A percentile compares a stretch with the other conserved stretches of the same genome.
These are phyloP conservation scores for Trachurus trachurus DNA, from an alignment of 2,797 vertebrate genomes.

Conservation along the genomic window DNA sequence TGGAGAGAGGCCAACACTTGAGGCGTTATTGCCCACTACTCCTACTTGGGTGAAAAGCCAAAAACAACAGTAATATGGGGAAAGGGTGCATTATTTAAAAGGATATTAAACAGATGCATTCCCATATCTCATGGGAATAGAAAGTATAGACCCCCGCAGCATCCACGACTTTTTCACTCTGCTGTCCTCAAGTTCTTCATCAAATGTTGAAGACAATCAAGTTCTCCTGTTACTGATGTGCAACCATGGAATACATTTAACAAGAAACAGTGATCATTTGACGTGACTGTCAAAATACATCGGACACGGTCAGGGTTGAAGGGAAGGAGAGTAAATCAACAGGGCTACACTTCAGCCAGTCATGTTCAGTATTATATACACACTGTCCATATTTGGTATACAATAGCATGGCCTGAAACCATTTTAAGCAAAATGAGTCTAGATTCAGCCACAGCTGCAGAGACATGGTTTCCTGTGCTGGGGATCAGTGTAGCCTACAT, in stretches of 20 bases:
- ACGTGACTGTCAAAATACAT: slow-evolving; percentile 52
- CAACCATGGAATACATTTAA: slow-evolving; percentile 36
- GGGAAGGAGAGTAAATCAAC: slow-evolving; percentile 21
- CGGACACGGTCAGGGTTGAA: slow-evolving; percentile 10
- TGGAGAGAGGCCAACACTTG: slow-evolving; percentile 16
- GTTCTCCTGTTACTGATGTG: slow-evolving; percentile 15
- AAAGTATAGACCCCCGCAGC: background rate
- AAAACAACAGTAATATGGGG: slow-evolving; percentile 17
- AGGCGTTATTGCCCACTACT: background rate
- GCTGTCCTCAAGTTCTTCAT: slow-evolving; percentile 2
- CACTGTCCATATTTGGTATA: slow-evolving; percentile 72
- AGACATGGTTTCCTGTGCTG: slow-evolving; percentile 43
- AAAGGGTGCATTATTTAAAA: slow-evolving; percentile 13
- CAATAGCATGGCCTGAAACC: slow-evolving; percentile 52
- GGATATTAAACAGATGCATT: background rate
- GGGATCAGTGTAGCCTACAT: slow-evolving; percentile 29
- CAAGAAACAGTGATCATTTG: slow-evolving; percentile 38
- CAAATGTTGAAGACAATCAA: background rate
- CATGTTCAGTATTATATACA: slow-evolving; percentile 26
- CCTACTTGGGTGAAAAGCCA: background rate
- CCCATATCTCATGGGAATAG: background rate
- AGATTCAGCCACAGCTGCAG: slow-evolving; percentile 28
- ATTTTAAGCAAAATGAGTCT: slow-evolving; percentile 49
- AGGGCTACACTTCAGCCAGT: slow-evolving; percentile 7
- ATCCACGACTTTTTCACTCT: slow-evolving; percentile 21